Conservation (phyloP, 2,888 invertebrate species). For the Trilocha varians region DNA sequence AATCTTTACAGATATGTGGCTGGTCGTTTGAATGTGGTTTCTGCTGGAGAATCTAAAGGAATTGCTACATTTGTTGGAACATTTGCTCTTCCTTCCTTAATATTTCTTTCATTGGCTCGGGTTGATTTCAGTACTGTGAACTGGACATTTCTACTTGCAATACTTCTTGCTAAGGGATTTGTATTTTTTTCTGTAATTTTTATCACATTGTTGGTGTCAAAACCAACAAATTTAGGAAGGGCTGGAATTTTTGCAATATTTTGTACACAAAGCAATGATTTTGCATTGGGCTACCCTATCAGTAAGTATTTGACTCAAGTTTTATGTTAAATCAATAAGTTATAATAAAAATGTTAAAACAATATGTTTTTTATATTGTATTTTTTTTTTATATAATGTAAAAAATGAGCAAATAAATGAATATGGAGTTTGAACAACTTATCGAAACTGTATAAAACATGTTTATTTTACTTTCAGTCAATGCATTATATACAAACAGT, state of each 20-base stretch:
- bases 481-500: conserved; percentile 85
- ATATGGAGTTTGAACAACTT: neutral
- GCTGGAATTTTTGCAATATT: conserved; percentile 95
- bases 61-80: conserved; percentile 94
- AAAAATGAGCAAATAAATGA: no score
- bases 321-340: no score
- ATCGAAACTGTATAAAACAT: neutral
- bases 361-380: no score
- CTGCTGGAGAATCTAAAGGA: conserved; percentile 89
- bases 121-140: conserved; percentile 88
- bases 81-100: conserved; percentile 92
- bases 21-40: conserved; percentile 86
- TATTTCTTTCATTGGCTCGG: conserved; percentile 91
- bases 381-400: no score
- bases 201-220: conserved; percentile 84
- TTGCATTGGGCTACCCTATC: conserved; percentile 96
- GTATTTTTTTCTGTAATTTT: conserved; percentile 87
- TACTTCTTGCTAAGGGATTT: conserved; percentile 87
- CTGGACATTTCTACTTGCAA: conserved; percentile 91
- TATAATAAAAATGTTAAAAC: no score
- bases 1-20: conserved; percentile 80
- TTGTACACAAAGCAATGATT: conserved; percentile 97
- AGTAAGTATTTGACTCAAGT: conserved; percentile 79
- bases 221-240: conserved; percentile 85
- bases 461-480: conserved; percentile 71